Evolutionary conservation across 2,888 invertebrate species (phyloP).

Genomic region (Melanargia galathea): DNA sequence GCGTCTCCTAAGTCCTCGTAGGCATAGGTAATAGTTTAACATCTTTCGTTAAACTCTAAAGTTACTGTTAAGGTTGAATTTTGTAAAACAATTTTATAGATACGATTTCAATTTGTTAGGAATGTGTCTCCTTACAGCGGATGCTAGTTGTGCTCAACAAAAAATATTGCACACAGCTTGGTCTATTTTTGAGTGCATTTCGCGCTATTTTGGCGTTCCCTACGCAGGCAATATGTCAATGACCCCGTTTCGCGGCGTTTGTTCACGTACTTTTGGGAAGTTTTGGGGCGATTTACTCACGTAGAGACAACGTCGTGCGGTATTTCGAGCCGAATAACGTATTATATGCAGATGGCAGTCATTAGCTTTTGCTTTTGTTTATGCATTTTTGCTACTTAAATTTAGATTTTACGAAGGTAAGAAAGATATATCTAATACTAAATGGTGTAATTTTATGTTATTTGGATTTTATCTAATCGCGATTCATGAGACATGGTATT

Average conservation of each 20-base stretch:
- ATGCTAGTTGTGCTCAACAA: conserved; percentile 57
- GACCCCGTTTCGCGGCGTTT: conserved; percentile 77
- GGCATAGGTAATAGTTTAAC: no score
- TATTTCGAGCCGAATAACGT: conserved; percentile 21
- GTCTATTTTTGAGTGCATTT: conserved; percentile 82
- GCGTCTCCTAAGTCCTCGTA: no score
- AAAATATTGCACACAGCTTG: conserved; percentile 81
- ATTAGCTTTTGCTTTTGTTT: conserved; percentile 8
- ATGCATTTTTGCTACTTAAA: not conserved
- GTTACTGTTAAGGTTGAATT: not conserved
- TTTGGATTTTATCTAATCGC: no score
- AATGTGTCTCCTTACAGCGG: conserved; percentile 30
- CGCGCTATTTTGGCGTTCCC: conserved; percentile 83
- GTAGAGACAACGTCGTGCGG: conserved; percentile 40
- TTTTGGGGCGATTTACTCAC: conserved; percentile 70
- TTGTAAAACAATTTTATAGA: not conserved
- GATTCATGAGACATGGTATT: no score
- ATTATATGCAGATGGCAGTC: conserved; percentile 2
- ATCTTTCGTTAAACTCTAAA: no score
- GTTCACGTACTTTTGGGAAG: conserved; percentile 80
- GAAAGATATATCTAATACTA: no score
- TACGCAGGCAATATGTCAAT: conserved; percentile 76
- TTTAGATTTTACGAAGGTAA: no score
- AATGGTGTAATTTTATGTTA: no score
- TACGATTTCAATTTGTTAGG: conserved; percentile 1